Conservation (phyloP, 1,140 invertebrate genomes). For the Atopsyche davidsoni region DNA sequence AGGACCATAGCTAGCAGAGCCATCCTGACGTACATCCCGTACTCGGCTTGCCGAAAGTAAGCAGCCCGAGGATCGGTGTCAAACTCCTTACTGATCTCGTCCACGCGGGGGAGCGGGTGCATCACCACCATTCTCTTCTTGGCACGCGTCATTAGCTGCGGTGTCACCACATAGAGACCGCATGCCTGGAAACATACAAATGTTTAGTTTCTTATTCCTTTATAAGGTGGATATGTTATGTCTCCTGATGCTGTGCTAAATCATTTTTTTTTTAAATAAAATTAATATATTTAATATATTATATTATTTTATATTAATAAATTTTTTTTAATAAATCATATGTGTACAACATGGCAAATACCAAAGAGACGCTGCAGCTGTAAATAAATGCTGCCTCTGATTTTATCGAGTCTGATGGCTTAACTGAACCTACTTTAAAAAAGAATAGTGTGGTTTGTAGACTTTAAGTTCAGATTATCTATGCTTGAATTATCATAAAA, state of each 20-base stretch:
- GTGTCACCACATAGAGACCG: slow-evolving; percentile 85
- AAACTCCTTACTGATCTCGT: slow-evolving; percentile 91
- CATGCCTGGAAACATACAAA: slow-evolving; percentile 58
- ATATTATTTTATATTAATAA: no score
- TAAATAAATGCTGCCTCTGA: no score
- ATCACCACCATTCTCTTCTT: slow-evolving; percentile 93
- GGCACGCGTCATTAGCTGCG: slow-evolving; percentile 90
- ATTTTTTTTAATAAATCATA: no score
- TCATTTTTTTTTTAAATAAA: slow-evolving; percentile 16
- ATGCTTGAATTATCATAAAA: slow-evolving; percentile 13
- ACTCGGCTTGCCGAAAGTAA: slow-evolving; percentile 97
- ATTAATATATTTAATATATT: slow-evolving; percentile 13
- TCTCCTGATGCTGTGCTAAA: slow-evolving; percentile 9
- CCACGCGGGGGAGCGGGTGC: slow-evolving; percentile 92
- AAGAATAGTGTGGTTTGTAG: no score
- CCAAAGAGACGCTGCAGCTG: no score
- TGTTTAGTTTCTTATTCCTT: slow-evolving; percentile 7
- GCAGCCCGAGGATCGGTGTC: slow-evolving; percentile 94
- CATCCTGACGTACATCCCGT: slow-evolving; percentile 98
- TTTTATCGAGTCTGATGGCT: no score
- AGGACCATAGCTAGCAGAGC: slow-evolving; percentile 89
- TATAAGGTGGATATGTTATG: not conserved
- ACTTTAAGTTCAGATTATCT: no score
- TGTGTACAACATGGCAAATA: no score
- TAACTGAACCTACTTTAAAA: no score